Base-by-base conservation (phyloP, 2,797 vertebrate genomes). In the Labroides dimidiatus region DNA sequence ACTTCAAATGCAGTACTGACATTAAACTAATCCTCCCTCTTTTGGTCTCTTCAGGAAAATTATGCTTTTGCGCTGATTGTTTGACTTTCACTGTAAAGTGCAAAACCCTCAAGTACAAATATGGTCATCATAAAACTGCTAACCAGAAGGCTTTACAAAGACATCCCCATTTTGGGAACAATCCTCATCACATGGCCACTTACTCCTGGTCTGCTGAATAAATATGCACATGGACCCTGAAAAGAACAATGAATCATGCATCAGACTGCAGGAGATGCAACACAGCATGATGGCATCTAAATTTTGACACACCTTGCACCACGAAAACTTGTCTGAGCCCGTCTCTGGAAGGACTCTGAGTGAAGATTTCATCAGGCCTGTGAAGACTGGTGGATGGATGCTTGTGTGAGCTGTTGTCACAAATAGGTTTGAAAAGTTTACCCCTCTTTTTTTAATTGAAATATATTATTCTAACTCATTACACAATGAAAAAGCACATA, bases 401-500 rank as follows among this genome's bases (percentile, higher is more conserved):
- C 30, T 62, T 21, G 27, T 16, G 37, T 61, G 20, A 12, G 48
- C 15, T 1, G 60, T 84, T 81, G 50, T 55, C 56, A 75, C 58
- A 77, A 20, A 77, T 3, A 43, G 59, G 39, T n/a, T n/a, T n/a
- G n/a, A n/a, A n/a, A n/a, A n/a, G n/a, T n/a, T n/a, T n/a, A n/a
- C n/a, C n/a, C n/a, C n/a, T n/a, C n/a, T n/a, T n/a, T n/a, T n/a
- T n/a, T n/a, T n/a, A n/a, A n/a, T n/a, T n/a, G n/a, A n/a, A n/a
- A n/a, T n/a, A n/a, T n/a, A n/a, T n/a, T n/a, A n/a, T n/a, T n/a
- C n/a, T n/a, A n/a, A n/a, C n/a, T n/a, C n/a, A n/a, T n/a, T n/a
- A n/a, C n/a, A n/a, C n/a, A n/a, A n/a, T n/a, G n/a, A n/a, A n/a
- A n/a, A n/a, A n/a, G n/a, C n/a, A n/a, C n/a, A n/a, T n/a, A n/a